phyloP scores from a whole-genome alignment of 2,888 invertebrate genomes.

The Cataglyphis rosenhaueri region DNA sequence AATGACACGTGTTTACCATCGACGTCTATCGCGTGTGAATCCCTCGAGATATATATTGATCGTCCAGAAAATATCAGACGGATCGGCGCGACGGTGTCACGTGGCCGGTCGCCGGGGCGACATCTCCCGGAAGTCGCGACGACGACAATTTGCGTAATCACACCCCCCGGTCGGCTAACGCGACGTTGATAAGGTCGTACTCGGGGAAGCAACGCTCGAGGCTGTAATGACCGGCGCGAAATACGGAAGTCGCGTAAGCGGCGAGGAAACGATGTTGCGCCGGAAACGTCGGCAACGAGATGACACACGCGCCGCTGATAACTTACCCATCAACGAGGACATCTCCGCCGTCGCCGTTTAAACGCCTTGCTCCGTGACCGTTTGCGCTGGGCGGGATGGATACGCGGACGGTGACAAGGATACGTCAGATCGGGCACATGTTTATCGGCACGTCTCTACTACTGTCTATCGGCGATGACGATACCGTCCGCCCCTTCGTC shows the following conservation, averaged over 20 bases:
- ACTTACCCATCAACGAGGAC: slow-evolving; percentile 81
- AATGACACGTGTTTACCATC: slow-evolving; percentile 21
- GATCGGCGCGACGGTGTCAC: slow-evolving; percentile 5
- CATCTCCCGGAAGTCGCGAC: slow-evolving; percentile 62
- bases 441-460: slow-evolving; percentile 63
- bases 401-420: slow-evolving; percentile 49
- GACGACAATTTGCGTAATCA: slow-evolving; percentile 16
- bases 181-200: slow-evolving; percentile 8
- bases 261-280: background rate
- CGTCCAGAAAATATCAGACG: slow-evolving; percentile 15
- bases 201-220: background rate
- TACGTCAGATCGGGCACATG: slow-evolving; percentile 58
- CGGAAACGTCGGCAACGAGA: slow-evolving; percentile 38
- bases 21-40: background rate
- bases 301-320: slow-evolving; percentile 60
- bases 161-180: background rate
- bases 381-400: slow-evolving; percentile 60
- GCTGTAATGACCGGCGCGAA: background rate
- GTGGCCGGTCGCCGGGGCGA: slow-evolving; percentile 56
- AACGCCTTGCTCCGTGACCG: slow-evolving; percentile 15
- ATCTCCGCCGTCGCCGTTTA: slow-evolving; percentile 64
- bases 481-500: slow-evolving; percentile 54
- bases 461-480: slow-evolving; percentile 50
- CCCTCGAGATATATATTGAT: background rate
- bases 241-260: background rate